Evolutionary conservation across 2,888 invertebrate genomes (phyloP), one percentile per base, ranked within the genome.

Genomic region (Nyleta sp.): DNA sequence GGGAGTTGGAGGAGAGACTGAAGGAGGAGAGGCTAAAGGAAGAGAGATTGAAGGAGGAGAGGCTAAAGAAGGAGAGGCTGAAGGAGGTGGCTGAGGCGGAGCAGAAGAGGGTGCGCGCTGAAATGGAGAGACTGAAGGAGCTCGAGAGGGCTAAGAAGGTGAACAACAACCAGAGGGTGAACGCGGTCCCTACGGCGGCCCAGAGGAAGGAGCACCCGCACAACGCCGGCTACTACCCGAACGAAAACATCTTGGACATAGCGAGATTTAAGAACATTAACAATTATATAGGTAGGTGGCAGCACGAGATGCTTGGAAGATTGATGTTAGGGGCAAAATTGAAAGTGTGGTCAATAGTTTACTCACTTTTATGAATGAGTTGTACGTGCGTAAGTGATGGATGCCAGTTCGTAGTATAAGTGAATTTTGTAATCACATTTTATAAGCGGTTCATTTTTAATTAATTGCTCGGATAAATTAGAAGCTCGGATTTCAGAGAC

Each of bases 151-250:
- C 28, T 35, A 40, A 64, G 6, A 72, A 11, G 15, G 13, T 17
- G 1, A 13, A 11, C 1, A 50, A 50, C 8, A 65, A 24, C 20
- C 48, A 64, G 6, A 72, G 13, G 15, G 13, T 17, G 1, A 13
- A 11, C 1, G 1, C 42, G n/a, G 33, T 71, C 2, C 50, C 28
- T 2, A 62, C 72, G 0, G 62, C 62, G 0, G 52, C 70, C 0
- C 64, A 73, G 18, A 48, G 42, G 22, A 78, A 78, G 22, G 73
- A 76, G 40, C 70, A 64, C 40, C 57, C 55, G 13, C n/a, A n/a
- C n/a, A 77, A 65, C 20, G 20, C 24, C 3, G 13, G 2, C 0
- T 52, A 42, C 33, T 40, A 13, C 6, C 24, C 11, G 8, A 64
- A 22, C 2, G 59, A 75, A 15, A 62, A 62, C 0, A 18, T 40